These are phyloP conservation scores for Oryzias melastigma DNA, from an alignment of 2,113 vertebrate genomes.

Conservation along the genomic window DNA sequence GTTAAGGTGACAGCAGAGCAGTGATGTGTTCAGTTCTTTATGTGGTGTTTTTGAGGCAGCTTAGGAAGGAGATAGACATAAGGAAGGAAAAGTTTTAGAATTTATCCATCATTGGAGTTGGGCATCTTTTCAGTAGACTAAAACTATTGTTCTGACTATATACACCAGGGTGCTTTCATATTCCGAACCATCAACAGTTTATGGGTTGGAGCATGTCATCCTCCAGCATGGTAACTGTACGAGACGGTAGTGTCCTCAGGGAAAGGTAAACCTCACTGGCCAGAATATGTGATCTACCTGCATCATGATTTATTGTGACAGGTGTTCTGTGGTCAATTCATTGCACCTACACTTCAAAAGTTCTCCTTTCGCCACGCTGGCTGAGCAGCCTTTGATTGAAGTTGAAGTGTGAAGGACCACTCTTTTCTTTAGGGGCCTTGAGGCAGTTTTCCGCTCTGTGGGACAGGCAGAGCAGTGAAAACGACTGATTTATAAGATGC, in stretches of 20 bases:
- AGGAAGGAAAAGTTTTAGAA: constrained; percentile 16
- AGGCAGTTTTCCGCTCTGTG: constrained; percentile 39
- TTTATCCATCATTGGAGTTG: constrained; percentile 10
- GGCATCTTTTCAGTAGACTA: constrained; percentile 12
- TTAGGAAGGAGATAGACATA: not conserved
- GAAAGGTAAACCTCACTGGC: constrained; percentile 49
- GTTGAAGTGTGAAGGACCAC: constrained; percentile 60
- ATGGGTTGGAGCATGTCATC: constrained; percentile 38
- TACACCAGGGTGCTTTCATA: constrained; percentile 28
- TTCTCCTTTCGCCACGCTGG: constrained; percentile 39
- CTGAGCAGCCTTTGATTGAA: constrained; percentile 51
- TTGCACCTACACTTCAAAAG: constrained; percentile 46
- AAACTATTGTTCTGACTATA: constrained; percentile 44
- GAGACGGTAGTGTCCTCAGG: constrained; percentile 44
- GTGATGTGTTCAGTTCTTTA: constrained; percentile 15
- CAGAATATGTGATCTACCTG: constrained; percentile 46
- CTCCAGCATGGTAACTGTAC: constrained; percentile 29
- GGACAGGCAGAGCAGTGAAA: constrained; percentile 29
- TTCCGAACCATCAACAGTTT: constrained; percentile 23
- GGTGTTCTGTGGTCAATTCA: constrained; percentile 59
- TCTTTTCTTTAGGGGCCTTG: constrained; percentile 35
- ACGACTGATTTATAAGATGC: constrained; percentile 37
- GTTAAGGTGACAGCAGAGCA: constrained; percentile 25
- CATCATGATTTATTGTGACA: constrained; percentile 52
- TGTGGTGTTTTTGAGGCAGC: constrained; percentile 2